Evolutionary conservation across 2,113 vertebrate genomes (phyloP).

Genomic region (Irena cyanogastra): DNA sequence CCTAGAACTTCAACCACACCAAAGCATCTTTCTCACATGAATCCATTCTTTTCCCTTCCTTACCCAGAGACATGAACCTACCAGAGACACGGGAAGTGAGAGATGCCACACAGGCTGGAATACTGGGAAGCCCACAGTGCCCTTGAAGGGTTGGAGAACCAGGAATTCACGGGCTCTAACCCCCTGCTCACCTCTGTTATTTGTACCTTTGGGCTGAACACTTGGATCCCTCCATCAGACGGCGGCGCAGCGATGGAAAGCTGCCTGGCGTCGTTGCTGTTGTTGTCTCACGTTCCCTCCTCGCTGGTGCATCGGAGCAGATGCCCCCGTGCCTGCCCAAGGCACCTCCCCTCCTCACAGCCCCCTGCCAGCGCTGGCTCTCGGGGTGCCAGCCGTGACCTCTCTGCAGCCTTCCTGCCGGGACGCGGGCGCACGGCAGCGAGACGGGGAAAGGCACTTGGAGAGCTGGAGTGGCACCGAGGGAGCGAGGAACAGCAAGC

Average conservation of each 20-base stretch:
- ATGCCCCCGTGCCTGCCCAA: accelerated
- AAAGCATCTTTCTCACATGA: accelerated
- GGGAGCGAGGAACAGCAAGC: slow-evolving; percentile 11
- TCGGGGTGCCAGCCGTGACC: slow-evolving; percentile 3
- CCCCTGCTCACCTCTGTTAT: accelerated
- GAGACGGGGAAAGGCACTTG: not conserved
- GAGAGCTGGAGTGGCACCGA: slow-evolving; percentile 50
- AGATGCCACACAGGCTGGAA: accelerated
- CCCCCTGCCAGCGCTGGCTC: not conserved
- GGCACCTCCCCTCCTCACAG: not conserved
- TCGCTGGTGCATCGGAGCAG: not conserved
- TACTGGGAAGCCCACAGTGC: not conserved
- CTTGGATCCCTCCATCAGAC: not conserved
- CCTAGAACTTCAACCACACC: not conserved
- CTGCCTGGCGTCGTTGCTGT: not conserved
- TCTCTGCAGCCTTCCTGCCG: not conserved
- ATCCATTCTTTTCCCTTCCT: not conserved
- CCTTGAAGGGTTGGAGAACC: not conserved
- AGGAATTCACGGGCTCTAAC: not conserved
- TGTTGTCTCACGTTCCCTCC: not conserved
- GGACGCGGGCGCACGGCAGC: not conserved
- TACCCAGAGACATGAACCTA: not conserved
- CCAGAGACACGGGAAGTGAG: not conserved
- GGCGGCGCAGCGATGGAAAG: accelerated
- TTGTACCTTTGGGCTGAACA: not conserved